phyloP scores from a whole-genome alignment of 2,113 vertebrate species.

The Misgurnus mizolepis region DNA sequence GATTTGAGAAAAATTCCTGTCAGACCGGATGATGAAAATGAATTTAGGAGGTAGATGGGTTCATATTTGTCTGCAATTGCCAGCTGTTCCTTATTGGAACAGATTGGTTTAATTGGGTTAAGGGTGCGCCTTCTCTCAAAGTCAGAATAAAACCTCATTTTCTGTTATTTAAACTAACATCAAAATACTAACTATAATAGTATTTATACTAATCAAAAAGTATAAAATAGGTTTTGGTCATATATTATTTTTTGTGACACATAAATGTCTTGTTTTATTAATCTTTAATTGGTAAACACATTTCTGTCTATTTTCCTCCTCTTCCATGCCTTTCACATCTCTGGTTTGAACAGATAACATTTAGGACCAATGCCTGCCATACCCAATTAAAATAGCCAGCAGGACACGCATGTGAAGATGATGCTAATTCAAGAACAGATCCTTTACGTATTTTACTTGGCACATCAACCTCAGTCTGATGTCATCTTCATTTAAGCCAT shows the following conservation, averaged over 20 bases:
- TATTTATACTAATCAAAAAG: neutral
- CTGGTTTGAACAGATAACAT: neutral
- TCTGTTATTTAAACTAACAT: neutral
- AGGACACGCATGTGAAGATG: conserved; percentile 11
- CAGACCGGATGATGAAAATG: conserved; percentile 23
- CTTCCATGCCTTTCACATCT: neutral
- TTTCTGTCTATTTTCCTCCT: too few species aligned
- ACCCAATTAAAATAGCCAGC: neutral
- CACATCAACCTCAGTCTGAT: neutral
- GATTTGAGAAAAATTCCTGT: conserved; percentile 22
- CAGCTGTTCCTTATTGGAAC: conserved; percentile 25
- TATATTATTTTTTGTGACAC: neutral
- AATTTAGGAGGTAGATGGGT: conserved; percentile 4
- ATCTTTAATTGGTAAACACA: neutral
- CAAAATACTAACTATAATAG: neutral
- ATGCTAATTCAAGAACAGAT: neutral
- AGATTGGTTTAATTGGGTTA: conserved; percentile 29
- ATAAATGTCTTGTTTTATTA: neutral
- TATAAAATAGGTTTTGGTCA: neutral
- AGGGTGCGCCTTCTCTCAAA: conserved; percentile 3
- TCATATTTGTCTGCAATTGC: neutral
- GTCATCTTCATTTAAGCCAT: neutral
- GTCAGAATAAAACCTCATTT: neutral
- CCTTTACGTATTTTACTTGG: neutral
- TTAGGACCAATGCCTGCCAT: conserved; percentile 18